Evolutionary conservation across 1,140 invertebrate genomes (phyloP).

Genomic region (Procambarus clarkii): DNA sequence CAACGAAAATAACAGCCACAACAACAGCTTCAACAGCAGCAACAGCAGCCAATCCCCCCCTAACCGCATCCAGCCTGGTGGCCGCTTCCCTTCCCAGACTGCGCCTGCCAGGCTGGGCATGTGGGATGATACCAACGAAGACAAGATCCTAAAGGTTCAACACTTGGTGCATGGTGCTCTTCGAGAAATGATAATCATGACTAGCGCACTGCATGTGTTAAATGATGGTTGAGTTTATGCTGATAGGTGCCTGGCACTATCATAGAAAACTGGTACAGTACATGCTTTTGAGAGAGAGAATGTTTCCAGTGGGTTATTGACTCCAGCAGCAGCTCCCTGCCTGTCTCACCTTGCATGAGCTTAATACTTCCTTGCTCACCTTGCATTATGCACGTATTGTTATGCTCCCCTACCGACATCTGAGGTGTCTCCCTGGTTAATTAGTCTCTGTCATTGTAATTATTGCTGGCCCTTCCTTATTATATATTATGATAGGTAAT

Average conservation of each 20-base stretch:
- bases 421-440: background rate
- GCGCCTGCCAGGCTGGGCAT: constrained; percentile 77
- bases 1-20: constrained; percentile 30
- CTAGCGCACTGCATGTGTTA: background rate
- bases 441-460: background rate
- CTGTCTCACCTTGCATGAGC: constrained; percentile 12
- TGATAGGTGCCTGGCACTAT: background rate
- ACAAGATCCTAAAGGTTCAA: constrained; percentile 75
- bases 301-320: constrained; percentile 3
- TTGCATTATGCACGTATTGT: background rate
- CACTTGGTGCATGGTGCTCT: constrained; percentile 34
- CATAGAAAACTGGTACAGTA: background rate
- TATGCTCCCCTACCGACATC: background rate
- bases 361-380: background rate
- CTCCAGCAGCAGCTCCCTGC: background rate
- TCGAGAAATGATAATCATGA: background rate
- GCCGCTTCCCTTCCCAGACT: constrained; percentile 76
- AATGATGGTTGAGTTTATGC: background rate
- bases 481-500: background rate
- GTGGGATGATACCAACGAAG: constrained; percentile 74
- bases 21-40: constrained; percentile 41
- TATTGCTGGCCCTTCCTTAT: background rate
- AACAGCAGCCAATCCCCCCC: constrained; percentile 38
- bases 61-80: constrained; percentile 72
- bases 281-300: background rate